A percentile compares a stretch with the other conserved stretches of the same genome.
phyloP scores from a whole-genome alignment of 2,888 invertebrate species.

The Unio delphinus region DNA sequence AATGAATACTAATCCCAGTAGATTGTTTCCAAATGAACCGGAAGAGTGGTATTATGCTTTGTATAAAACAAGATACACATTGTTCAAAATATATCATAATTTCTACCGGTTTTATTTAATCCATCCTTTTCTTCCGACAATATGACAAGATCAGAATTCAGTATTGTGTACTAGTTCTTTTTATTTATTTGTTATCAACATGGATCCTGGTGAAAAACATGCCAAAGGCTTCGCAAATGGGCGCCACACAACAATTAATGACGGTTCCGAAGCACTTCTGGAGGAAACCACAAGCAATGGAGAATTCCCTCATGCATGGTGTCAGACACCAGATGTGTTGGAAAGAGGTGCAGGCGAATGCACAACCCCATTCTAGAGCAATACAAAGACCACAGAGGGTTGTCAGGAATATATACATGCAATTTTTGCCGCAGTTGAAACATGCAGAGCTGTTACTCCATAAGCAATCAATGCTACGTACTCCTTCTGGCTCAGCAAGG shows the following conservation, averaged over 20 bases:
- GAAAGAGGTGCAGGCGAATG: slow-evolving; percentile 74
- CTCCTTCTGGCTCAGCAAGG: slow-evolving; percentile 58
- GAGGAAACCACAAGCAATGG: slow-evolving; percentile 74
- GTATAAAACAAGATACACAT: too few relatives aligned
- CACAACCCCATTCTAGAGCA: slow-evolving; percentile 75
- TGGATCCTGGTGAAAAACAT: slow-evolving; percentile 5
- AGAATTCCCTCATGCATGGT: slow-evolving; percentile 79
- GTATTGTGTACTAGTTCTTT: too few relatives aligned
- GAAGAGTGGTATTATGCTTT: too few relatives aligned
- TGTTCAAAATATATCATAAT: too few relatives aligned
- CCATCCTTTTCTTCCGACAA: too few relatives aligned
- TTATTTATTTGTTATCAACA: too few relatives aligned
- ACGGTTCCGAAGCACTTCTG: slow-evolving; percentile 70
- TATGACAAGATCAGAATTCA: too few relatives aligned
- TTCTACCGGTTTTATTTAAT: too few relatives aligned
- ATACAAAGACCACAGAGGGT: slow-evolving; percentile 79
- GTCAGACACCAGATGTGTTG: slow-evolving; percentile 83
- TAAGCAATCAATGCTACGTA: slow-evolving; percentile 77
- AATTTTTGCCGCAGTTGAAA: slow-evolving; percentile 79
- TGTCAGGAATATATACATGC: slow-evolving; percentile 81
- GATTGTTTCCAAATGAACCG: too few relatives aligned
- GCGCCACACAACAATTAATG: slow-evolving; percentile 76
- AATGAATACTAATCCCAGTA: too few relatives aligned
- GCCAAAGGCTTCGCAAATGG: slow-evolving; percentile 76
- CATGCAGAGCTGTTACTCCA: slow-evolving; percentile 79